These are phyloP conservation scores for Agriotes lineatus DNA, from an alignment of 2,888 invertebrate genomes.

Conservation along the genomic window DNA sequence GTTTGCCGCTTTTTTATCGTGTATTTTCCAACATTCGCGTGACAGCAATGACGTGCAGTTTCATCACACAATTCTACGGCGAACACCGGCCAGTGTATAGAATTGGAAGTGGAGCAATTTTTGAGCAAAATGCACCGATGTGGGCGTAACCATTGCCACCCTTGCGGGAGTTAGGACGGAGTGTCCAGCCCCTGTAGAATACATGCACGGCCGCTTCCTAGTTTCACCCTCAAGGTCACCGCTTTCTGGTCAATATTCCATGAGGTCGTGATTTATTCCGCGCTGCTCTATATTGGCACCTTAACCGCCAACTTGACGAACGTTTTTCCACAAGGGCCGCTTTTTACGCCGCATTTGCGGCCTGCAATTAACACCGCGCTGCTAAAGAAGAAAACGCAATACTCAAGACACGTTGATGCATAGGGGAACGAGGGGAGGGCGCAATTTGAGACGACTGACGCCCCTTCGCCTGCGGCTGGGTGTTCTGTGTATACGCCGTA, in stretches of 20 bases:
- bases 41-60: too few relatives aligned
- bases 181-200: constrained; percentile 59
- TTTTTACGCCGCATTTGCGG: too few relatives aligned
- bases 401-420: constrained; percentile 24
- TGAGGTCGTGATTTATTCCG: not conserved
- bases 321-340: too few relatives aligned
- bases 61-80: too few relatives aligned
- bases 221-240: constrained; percentile 30
- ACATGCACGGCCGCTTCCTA: constrained; percentile 23
- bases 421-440: constrained; percentile 61
- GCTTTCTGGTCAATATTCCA: constrained; percentile 1
- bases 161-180: constrained; percentile 56
- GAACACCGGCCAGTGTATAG: too few relatives aligned
- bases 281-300: not conserved
- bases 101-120: not conserved
- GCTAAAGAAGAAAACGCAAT: not conserved
- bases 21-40: too few relatives aligned
- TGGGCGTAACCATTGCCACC: constrained; percentile 65
- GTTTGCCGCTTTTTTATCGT: too few relatives aligned
- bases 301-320: not conserved
- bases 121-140: constrained; percentile 57
- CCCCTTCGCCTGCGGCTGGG: constrained; percentile 56
- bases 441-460: constrained; percentile 62
- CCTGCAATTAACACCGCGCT: not conserved
- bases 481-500: constrained; percentile 11